Evolutionary conservation across 1,140 invertebrate genomes (phyloP).

Genomic region (Hypsibius dujardini): DNA sequence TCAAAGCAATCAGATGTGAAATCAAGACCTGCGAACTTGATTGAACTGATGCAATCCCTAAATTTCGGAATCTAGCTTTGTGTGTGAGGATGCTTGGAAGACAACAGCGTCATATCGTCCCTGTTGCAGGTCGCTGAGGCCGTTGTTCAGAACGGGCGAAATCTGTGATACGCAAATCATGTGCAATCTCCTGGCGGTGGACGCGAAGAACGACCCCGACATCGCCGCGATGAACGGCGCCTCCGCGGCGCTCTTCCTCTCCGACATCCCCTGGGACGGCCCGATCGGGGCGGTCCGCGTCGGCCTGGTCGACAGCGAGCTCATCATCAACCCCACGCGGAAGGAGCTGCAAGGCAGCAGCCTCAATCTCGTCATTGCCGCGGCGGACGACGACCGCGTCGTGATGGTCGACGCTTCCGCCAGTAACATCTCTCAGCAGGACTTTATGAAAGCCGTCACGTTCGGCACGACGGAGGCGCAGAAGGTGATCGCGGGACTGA

Average conservation of each 20-base stretch:
- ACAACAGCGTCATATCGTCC: too few species aligned
- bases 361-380: slow-evolving; percentile 69
- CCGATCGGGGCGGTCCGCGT: slow-evolving; percentile 81
- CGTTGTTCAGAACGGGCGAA: slow-evolving; percentile 61
- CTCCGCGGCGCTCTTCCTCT: slow-evolving; percentile 71
- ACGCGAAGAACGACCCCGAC: slow-evolving; percentile 70
- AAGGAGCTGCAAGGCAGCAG: slow-evolving; percentile 52
- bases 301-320: slow-evolving; percentile 52
- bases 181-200: slow-evolving; percentile 80
- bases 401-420: slow-evolving; percentile 71
- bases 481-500: slow-evolving; percentile 50
- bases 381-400: slow-evolving; percentile 54
- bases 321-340: slow-evolving; percentile 70
- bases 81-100: too few species aligned
- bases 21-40: too few species aligned
- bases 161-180: slow-evolving; percentile 66
- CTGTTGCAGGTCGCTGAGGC: slow-evolving; percentile 53
- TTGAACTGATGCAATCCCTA: too few species aligned
- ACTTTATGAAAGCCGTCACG: slow-evolving; percentile 70
- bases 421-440: slow-evolving; percentile 48
- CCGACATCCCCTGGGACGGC: slow-evolving; percentile 92
- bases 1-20: too few species aligned
- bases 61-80: too few species aligned
- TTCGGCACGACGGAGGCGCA: slow-evolving; percentile 62
- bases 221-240: slow-evolving; percentile 84